These are phyloP conservation scores for Mizuhopecten yessoensis DNA, from an alignment of 1,140 invertebrate genomes.

Conservation along the genomic window DNA sequence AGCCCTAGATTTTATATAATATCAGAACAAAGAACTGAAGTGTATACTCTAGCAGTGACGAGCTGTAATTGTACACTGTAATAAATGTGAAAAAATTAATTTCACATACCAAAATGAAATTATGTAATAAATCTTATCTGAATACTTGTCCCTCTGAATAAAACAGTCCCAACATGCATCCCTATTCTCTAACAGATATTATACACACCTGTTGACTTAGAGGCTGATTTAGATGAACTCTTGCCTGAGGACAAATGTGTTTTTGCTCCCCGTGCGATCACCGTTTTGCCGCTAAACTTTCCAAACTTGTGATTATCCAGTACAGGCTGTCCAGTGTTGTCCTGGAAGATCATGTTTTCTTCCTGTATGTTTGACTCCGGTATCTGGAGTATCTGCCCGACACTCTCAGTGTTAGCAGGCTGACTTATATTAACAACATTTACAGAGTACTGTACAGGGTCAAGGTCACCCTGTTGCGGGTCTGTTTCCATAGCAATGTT, in stretches of 20 bases:
- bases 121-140: too few species aligned
- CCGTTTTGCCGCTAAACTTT: background rate
- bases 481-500: background rate
- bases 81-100: too few species aligned
- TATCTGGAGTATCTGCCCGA: background rate
- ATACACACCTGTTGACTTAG: background rate
- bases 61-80: too few species aligned
- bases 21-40: too few species aligned
- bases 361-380: background rate
- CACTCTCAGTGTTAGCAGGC: background rate
- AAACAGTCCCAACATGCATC: background rate
- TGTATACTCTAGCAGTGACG: too few species aligned
- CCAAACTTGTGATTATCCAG: background rate
- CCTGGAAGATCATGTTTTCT: background rate
- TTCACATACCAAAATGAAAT: too few species aligned
- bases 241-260: background rate
- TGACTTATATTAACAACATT: background rate
- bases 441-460: constrained; percentile 25
- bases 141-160: background rate
- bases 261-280: constrained; percentile 4
- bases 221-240: background rate
- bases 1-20: too few species aligned
- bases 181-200: background rate
- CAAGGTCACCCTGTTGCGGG: background rate
- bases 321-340: background rate